These are phyloP conservation scores for Lepidurus packardi DNA, from an alignment of 1,140 invertebrate species.

Conservation along the genomic window DNA sequence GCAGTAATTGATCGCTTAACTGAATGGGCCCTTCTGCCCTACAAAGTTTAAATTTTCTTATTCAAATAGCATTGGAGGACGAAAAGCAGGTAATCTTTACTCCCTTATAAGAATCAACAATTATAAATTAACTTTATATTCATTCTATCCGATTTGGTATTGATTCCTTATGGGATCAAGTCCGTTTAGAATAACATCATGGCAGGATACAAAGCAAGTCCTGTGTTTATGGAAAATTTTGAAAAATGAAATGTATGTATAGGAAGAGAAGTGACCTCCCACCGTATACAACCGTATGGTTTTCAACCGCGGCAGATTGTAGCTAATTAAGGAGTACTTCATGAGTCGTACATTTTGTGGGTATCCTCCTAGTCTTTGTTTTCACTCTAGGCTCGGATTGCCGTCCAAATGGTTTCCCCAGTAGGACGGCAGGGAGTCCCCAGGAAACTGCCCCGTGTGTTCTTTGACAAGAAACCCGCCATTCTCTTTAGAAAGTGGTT, in stretches of 20 bases:
- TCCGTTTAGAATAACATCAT: no score
- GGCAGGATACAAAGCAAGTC: no score
- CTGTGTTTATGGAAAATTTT: no score
- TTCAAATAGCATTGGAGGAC: no score
- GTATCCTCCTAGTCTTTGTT: not conserved
- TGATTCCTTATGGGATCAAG: no score
- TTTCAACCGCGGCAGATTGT: not conserved
- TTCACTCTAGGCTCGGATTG: not conserved
- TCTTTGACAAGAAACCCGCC: constrained; percentile 8
- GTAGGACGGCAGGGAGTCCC: not conserved
- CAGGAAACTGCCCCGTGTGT: not conserved
- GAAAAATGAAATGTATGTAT: not conserved
- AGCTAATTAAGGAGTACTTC: not conserved
- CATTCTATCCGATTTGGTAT: no score
- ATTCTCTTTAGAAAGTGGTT: not conserved
- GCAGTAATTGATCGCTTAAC: no score
- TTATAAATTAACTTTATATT: no score
- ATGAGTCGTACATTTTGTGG: not conserved
- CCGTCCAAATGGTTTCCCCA: not conserved
- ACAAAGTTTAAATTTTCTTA: no score
- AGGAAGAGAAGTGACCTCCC: not conserved
- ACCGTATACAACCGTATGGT: not conserved
- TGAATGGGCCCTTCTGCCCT: no score
- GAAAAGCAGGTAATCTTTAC: no score
- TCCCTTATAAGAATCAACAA: no score